Evolutionary conservation across 2,797 vertebrate species (phyloP).

Genomic region (Gambelia wislizenii): DNA sequence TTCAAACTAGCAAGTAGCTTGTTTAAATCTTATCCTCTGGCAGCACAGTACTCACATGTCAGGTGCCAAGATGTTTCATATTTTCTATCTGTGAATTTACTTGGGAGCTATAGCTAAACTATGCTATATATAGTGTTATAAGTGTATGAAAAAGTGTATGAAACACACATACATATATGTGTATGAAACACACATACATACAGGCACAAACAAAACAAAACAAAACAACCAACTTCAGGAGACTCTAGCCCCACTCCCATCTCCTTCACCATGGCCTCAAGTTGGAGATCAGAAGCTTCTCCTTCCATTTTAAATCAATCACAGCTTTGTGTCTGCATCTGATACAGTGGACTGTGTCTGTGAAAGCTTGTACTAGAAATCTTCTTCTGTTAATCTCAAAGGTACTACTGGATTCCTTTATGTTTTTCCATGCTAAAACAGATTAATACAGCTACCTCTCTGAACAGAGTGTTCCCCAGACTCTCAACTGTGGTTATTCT

Average conservation of each 20-base stretch:
- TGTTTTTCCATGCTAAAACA: no score
- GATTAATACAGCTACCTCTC: neutral
- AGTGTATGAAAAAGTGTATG: no score
- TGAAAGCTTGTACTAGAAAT: no score
- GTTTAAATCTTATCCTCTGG: neutral
- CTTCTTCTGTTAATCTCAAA: no score
- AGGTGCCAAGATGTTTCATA: neutral
- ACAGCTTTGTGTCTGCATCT: neutral
- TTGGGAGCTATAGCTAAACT: neutral
- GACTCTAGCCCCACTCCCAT: no score
- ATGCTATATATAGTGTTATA: no score
- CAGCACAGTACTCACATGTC: neutral
- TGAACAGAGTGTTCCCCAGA: neutral
- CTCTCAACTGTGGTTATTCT: neutral
- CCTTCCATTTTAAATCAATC: neutral
- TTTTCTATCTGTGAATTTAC: neutral
- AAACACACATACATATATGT: no score
- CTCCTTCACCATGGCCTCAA: neutral
- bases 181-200: no score
- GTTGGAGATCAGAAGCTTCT: neutral
- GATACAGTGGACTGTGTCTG: no score
- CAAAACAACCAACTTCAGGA: no score
- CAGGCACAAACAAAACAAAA: no score
- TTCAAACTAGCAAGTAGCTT: neutral
- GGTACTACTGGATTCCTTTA: no score